phyloP scores from a whole-genome alignment of 1,140 invertebrate species.

The Caligus rogercresseyi region DNA sequence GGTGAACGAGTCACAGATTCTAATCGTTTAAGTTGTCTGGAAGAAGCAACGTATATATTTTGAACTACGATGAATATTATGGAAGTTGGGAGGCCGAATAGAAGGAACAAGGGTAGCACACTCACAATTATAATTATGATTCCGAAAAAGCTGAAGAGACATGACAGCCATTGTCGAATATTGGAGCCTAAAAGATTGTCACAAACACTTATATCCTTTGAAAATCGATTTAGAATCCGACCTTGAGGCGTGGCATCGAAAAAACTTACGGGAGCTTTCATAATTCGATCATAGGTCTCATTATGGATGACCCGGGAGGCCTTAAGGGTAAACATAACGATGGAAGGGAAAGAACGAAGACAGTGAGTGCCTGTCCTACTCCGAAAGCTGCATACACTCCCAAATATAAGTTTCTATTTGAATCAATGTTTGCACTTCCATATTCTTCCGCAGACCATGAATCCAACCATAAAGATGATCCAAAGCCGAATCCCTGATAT shows the following conservation, averaged over 20 bases:
- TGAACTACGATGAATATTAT: slow-evolving; percentile 18
- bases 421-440: not conserved
- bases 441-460: slow-evolving; percentile 23
- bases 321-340: slow-evolving; percentile 22
- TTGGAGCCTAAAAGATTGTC: slow-evolving; percentile 50
- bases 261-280: slow-evolving; percentile 48
- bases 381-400: slow-evolving; percentile 73
- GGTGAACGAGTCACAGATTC: slow-evolving; percentile 20
- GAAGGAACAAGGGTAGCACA: not conserved
- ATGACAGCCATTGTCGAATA: too few species aligned
- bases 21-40: slow-evolving; percentile 21
- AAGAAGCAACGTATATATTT: slow-evolving; percentile 20
- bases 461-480: slow-evolving; percentile 72
- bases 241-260: slow-evolving; percentile 59
- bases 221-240: slow-evolving; percentile 34
- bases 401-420: slow-evolving; percentile 51
- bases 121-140: not conserved
- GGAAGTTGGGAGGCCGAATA: slow-evolving; percentile 6
- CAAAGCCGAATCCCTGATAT: slow-evolving; percentile 64
- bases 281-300: slow-evolving; percentile 30
- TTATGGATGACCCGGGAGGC: slow-evolving; percentile 25
- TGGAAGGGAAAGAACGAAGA: slow-evolving; percentile 21
- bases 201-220: slow-evolving; percentile 33
- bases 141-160: not conserved
- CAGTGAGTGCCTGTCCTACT: slow-evolving; percentile 53